Evolutionary conservation across 2,113 vertebrate genomes (phyloP).

Genomic region (Nestor notabilis): DNA sequence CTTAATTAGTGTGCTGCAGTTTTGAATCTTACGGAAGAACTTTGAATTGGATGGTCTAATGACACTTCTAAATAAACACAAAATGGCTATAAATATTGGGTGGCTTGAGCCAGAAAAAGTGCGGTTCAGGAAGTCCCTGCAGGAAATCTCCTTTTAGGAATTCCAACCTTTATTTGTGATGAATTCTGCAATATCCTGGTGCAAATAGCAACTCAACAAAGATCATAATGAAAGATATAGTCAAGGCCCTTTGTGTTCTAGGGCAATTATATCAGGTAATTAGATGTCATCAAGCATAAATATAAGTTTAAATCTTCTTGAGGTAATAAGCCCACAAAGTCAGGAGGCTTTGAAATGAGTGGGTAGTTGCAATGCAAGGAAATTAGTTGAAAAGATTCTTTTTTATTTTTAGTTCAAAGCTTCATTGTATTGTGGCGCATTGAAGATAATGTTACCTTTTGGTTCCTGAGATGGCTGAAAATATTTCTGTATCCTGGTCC

Average conservation of each 20-base stretch:
- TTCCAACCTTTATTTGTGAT: neutral
- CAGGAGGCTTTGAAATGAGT: neutral
- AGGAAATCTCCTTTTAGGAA: neutral
- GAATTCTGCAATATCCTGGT: neutral
- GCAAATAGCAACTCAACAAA: neutral
- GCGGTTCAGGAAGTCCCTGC: neutral
- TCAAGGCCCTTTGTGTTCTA: neutral
- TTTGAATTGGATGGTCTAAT: neutral
- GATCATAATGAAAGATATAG: neutral
- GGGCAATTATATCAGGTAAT: neutral
- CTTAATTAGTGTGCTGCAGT: neutral
- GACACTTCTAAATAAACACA: neutral
- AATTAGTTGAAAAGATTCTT: neutral
- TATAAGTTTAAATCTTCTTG: neutral
- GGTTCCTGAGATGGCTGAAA: neutral
- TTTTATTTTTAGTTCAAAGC: neutral
- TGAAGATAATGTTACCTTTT: neutral
- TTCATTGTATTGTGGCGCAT: neutral
- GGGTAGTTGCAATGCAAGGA: neutral
- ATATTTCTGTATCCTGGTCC: neutral
- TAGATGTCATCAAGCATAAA: neutral
- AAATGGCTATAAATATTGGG: neutral
- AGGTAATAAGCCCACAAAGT: neutral
- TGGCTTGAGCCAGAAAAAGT: neutral
- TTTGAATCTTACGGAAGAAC: neutral